Conservation (phyloP, 2,797 vertebrate species). For the Acestrorhynchus altus region DNA sequence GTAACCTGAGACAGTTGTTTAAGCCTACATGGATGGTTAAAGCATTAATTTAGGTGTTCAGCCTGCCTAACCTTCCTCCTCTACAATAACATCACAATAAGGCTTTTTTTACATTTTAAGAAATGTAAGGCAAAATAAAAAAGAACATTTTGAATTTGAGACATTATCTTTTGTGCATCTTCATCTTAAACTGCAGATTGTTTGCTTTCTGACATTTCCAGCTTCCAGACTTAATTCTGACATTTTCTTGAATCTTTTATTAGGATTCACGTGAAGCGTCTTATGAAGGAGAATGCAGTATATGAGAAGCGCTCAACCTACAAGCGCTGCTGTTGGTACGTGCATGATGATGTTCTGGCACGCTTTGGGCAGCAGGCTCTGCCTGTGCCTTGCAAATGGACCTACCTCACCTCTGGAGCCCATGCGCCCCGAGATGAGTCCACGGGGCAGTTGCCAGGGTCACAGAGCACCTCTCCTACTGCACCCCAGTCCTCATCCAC, state of each 20-base stretch:
- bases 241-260: neutral
- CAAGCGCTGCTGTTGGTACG: slow-evolving; percentile 93
- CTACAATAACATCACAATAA: too few species aligned
- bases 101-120: too few species aligned
- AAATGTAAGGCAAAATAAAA: too few species aligned
- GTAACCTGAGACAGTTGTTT: too few species aligned
- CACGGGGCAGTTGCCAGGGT: slow-evolving; percentile 59
- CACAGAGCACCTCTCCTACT: slow-evolving; percentile 76
- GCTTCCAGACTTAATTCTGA: too few species aligned
- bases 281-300: slow-evolving; percentile 89
- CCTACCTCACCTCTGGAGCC: slow-evolving; percentile 85
- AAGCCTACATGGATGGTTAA: too few species aligned
- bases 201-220: too few species aligned
- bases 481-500: slow-evolving; percentile 70
- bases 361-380: slow-evolving; percentile 83
- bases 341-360: slow-evolving; percentile 85
- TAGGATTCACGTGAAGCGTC: slow-evolving; percentile 84
- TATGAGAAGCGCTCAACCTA: slow-evolving; percentile 90
- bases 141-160: too few species aligned
- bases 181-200: too few species aligned
- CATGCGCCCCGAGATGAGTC: slow-evolving; percentile 75
- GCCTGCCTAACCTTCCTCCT: too few species aligned
- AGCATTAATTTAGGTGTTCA: too few species aligned
- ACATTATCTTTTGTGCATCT: too few species aligned
- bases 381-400: slow-evolving; percentile 94